Base-by-base conservation (phyloP, 2,888 invertebrate species). In the Lacanobia oleracea region DNA sequence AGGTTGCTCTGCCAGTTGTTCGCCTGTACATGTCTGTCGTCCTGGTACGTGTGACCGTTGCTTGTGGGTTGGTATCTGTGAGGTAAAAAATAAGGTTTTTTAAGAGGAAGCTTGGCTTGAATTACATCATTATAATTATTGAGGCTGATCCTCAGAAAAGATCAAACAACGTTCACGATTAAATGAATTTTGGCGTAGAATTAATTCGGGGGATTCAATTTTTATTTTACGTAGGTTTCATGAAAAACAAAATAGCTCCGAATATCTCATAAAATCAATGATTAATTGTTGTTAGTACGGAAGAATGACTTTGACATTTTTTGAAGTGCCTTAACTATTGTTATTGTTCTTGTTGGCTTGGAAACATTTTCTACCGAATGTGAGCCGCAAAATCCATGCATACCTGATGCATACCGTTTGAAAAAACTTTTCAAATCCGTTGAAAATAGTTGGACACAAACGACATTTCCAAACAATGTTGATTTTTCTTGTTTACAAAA, bases 1-100 rank as follows among this genome's bases (percentile, higher is more conserved):
- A 93, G 75, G 77, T 93, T 72, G 23, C 67, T 93, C 84, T 94
- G 93, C 91, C 93, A 90, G 82, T 91, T 91, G 73, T 90, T 92
- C 3, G 84, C 64, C 71, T 92, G 92, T 3, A 89, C 78, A 66
- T 90, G 91, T 21, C 91, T 86, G 56, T 92, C 91, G 27, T 91
- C 91, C 53, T 81, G 75, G 45, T 83, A 81, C 0, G 85, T 86
- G 10, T 87, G 85, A 67, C 87, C 85, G 72, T 89, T 90, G 79
- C 78, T 86, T 75, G 73, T 85, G 67, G 86, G 87, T 77, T 90
- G 89, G 75, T 88, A 88, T 87, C 93, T 93, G 59, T 14, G 60
- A 43, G 6, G 12, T 10, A 2, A 43, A 43, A 43, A 33, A 33
- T 16, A 50, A n/a, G 18, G 33, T n/a, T 21, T 21, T 63, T 37